Evolutionary conservation across 2,113 vertebrate species (phyloP).

Genomic region (Megaceryle torquata): DNA sequence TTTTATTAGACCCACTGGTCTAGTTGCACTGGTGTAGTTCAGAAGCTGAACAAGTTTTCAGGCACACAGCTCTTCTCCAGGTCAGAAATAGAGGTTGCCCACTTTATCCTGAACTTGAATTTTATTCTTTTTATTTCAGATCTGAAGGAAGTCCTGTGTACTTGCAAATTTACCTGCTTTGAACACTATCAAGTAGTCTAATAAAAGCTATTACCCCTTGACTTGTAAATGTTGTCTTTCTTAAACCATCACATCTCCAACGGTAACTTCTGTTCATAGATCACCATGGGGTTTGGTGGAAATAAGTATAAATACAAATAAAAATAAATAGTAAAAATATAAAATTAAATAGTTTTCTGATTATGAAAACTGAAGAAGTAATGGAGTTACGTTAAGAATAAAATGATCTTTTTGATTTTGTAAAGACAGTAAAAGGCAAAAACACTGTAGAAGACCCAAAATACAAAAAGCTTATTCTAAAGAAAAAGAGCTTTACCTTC

Average conservation of each 20-base stretch:
- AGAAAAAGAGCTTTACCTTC: conserved; percentile 83
- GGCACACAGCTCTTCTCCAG: neutral
- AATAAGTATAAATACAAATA: neutral
- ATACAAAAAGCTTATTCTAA: neutral
- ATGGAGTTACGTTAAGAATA: neutral
- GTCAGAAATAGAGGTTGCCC: neutral
- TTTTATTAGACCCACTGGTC: neutral
- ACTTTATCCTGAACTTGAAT: neutral
- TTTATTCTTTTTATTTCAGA: neutral
- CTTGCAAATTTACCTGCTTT: neutral
- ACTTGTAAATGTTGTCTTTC: neutral
- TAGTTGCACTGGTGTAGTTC: neutral
- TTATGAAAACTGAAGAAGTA: neutral
- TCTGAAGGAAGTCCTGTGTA: neutral
- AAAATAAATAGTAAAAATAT: neutral
- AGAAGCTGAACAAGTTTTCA: neutral
- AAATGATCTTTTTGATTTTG: neutral
- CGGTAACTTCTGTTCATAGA: neutral
- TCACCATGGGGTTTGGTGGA: neutral
- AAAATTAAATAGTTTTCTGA: neutral
- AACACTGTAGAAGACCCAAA: neutral
- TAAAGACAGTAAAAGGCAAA: neutral
- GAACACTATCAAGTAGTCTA: neutral
- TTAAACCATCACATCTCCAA: neutral
- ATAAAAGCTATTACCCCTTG: neutral